A percentile compares a stretch with the other conserved stretches of the same genome.
Evolutionary conservation across 2,113 vertebrate species (phyloP).

Genomic region (Gymnorhina tibicen): DNA sequence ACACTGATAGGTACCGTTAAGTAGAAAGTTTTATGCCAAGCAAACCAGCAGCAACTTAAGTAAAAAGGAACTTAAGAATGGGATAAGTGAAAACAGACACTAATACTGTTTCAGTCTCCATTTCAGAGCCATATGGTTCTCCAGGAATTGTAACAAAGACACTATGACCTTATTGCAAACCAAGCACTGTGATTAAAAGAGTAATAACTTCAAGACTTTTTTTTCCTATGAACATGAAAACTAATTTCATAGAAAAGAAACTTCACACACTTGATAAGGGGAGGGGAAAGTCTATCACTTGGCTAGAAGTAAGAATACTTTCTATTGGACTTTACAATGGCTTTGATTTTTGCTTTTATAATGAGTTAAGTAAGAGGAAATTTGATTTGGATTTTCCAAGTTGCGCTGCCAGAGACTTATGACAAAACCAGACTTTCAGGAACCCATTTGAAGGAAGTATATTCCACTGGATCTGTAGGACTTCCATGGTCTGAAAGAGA

Average conservation of each 20-base stretch:
- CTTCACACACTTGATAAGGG: slow-evolving; percentile 21
- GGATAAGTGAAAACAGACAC: slow-evolving; percentile 24
- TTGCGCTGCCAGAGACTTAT: slow-evolving; percentile 39
- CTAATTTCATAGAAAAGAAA: slow-evolving; percentile 7
- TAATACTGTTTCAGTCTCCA: neutral
- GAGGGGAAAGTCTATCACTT: neutral
- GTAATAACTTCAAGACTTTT: neutral
- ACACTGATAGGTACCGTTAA: neutral
- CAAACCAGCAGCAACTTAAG: neutral
- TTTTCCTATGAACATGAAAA: neutral
- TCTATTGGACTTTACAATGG: neutral
- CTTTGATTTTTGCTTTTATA: slow-evolving; percentile 40
- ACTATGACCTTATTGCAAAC: neutral
- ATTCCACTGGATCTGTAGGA: neutral
- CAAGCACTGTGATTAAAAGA: neutral
- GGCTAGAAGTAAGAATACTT: neutral
- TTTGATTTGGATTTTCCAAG: slow-evolving; percentile 68
- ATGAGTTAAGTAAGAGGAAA: slow-evolving; percentile 60
- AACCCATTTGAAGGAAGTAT: slow-evolving; percentile 8
- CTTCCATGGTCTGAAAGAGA: neutral
- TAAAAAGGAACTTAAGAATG: neutral
- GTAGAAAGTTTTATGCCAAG: neutral
- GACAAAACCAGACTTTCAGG: slow-evolving; percentile 38
- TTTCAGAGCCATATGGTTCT: neutral
- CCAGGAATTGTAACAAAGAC: neutral